Evolutionary conservation across 2,113 vertebrate genomes (phyloP).

Genomic region (Saccopteryx leptura): DNA sequence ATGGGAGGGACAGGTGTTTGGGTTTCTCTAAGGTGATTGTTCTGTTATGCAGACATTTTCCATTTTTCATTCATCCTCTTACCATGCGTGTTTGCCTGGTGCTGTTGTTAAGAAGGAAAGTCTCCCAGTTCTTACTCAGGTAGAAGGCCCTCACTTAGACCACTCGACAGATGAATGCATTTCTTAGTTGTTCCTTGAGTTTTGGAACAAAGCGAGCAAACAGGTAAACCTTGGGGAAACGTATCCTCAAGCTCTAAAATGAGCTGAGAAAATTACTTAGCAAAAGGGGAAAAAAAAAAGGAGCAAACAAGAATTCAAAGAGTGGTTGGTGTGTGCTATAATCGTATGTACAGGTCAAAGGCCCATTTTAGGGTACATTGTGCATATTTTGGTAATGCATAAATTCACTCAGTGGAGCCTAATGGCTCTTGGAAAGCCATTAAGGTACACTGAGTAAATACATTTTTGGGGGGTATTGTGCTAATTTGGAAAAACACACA

Average conservation of each 20-base stretch:
- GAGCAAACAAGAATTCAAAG: constrained; percentile 75
- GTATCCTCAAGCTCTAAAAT: constrained; percentile 73
- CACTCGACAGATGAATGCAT: background rate
- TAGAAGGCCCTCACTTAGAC: background rate
- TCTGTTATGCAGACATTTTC: background rate
- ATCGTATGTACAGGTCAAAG: constrained; percentile 81
- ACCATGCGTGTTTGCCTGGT: background rate
- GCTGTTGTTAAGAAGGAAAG: constrained; percentile 14
- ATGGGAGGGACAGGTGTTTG: rapidly evolving
- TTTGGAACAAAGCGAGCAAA: constrained; percentile 30
- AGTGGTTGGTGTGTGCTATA: constrained; percentile 71
- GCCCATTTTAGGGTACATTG: constrained; percentile 73
- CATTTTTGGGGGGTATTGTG: constrained; percentile 83
- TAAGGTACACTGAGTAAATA: constrained; percentile 88
- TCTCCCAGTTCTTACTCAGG: constrained; percentile 1
- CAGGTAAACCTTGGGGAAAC: constrained; percentile 68
- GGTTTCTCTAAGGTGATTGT: background rate
- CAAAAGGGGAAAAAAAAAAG: constrained; percentile 65
- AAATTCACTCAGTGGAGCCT: constrained; percentile 80
- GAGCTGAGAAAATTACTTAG: constrained; percentile 83
- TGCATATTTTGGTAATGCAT: constrained; percentile 81
- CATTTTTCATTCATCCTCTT: background rate
- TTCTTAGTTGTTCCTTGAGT: background rate
- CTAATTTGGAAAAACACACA: constrained; percentile 87
- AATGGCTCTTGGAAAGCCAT: constrained; percentile 89